Conservation (phyloP, 2,113 vertebrate species). For the Bubo bubo region DNA sequence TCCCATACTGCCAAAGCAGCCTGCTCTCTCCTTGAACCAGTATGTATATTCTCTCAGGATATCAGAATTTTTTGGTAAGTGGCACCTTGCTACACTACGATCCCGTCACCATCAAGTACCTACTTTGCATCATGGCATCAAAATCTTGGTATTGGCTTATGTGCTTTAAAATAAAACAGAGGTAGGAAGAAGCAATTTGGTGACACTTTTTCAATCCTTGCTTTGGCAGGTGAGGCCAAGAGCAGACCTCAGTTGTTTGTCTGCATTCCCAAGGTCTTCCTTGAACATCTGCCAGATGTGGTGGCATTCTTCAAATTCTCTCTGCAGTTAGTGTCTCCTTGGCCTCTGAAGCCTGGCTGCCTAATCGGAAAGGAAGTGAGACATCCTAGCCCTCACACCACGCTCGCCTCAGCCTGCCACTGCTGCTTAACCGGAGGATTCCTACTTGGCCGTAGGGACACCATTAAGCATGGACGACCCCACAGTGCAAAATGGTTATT, state of each 20-base stretch:
- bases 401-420: not conserved
- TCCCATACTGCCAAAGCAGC: not conserved
- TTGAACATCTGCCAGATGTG: not conserved
- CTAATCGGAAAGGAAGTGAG: not conserved
- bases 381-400: not conserved
- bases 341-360: not conserved
- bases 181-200: not conserved
- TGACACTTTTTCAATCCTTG: not conserved
- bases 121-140: not conserved
- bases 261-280: not conserved
- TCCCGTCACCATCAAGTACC: not conserved
- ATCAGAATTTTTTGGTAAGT: not conserved
- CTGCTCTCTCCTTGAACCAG: not conserved
- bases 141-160: not conserved
- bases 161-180: not conserved
- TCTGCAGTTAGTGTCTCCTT: not conserved
- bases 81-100: not conserved
- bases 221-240: not conserved
- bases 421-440: not conserved
- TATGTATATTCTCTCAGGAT: not conserved
- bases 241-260: not conserved
- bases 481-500: not conserved
- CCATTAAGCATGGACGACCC: not conserved
- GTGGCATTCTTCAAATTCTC: not conserved
- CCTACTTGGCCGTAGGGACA: not conserved